Evolutionary conservation across 2,888 invertebrate genomes (phyloP).

Genomic region (Cotesia congregata): DNA sequence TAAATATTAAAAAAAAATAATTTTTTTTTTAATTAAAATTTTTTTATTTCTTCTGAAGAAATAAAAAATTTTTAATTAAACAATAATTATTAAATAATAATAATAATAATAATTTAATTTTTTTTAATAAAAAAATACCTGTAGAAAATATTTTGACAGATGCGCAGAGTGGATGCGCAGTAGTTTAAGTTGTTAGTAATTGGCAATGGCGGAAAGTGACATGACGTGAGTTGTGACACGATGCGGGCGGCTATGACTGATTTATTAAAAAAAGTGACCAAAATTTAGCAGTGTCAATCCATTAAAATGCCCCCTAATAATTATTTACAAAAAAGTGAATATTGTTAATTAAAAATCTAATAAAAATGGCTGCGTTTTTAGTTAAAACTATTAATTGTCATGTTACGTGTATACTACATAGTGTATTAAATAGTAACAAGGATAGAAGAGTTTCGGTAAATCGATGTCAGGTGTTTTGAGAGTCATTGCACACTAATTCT

Average conservation of each 20-base stretch:
- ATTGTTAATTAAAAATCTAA: neutral
- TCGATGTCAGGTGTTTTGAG: slow-evolving; percentile 1
- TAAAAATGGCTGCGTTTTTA: neutral
- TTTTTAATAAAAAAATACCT: neutral
- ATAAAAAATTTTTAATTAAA: neutral
- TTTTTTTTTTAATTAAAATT: too few relatives aligned
- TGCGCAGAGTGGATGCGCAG: neutral
- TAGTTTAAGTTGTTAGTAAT: neutral
- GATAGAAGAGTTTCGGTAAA: neutral
- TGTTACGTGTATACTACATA: slow-evolving; percentile 4
- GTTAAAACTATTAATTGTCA: slow-evolving; percentile 12
- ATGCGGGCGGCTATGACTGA: neutral
- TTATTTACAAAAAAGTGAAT: neutral
- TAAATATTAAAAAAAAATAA: too few relatives aligned
- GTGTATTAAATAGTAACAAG: neutral
- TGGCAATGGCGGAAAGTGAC: slow-evolving; percentile 19
- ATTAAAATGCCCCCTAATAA: neutral
- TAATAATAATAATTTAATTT: neutral
- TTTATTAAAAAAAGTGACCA: slow-evolving; percentile 7
- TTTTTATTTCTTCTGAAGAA: neutral
- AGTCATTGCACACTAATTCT: neutral
- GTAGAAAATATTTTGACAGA: neutral
- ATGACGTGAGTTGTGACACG: neutral
- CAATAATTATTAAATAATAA: neutral
- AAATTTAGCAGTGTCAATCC: slow-evolving; percentile 8